These are phyloP conservation scores for Nesidiocoris tenuis DNA, from an alignment of 2,888 invertebrate species.

Conservation along the genomic window DNA sequence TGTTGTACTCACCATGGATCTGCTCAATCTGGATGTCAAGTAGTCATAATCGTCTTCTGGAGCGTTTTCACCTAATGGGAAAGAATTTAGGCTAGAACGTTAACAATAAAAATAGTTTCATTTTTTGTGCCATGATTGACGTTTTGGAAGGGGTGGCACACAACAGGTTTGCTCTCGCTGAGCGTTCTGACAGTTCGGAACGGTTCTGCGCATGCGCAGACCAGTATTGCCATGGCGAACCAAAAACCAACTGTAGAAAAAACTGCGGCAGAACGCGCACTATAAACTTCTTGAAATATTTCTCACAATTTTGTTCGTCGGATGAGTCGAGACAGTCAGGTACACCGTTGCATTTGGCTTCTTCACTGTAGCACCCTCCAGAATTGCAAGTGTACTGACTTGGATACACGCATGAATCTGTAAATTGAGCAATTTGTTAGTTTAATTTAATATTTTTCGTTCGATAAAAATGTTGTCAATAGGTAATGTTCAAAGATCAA, in stretches of 20 bases:
- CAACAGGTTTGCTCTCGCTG: too few relatives aligned
- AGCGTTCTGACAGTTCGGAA: too few relatives aligned
- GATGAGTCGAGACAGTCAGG: slow-evolving; percentile 55
- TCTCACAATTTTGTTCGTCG: slow-evolving; percentile 56
- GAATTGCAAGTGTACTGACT: slow-evolving; percentile 34
- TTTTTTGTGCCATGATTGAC: too few relatives aligned
- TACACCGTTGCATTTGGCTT: slow-evolving; percentile 56
- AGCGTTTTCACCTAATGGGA: slow-evolving; percentile 14
- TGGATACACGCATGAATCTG: slow-evolving; percentile 4
- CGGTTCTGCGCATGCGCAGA: too few relatives aligned
- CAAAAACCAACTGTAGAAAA: too few relatives aligned
- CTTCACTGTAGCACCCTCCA: slow-evolving; percentile 45
- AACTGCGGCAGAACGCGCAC: too few relatives aligned
- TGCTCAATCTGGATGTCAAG: slow-evolving; percentile 28
- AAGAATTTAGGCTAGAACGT: neutral
- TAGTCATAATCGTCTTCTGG: slow-evolving; percentile 26
- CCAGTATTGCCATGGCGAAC: too few relatives aligned
- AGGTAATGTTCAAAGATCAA: neutral
- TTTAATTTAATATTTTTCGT: too few relatives aligned
- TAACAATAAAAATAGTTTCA: neutral
- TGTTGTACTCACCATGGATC: slow-evolving; percentile 29
- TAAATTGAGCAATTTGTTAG: too few relatives aligned
- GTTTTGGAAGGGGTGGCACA: too few relatives aligned
- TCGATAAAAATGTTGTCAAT: too few relatives aligned
- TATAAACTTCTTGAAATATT: too few relatives aligned